These are phyloP conservation scores for Alcis repandata DNA, from an alignment of 2,888 invertebrate species.

Conservation along the genomic window DNA sequence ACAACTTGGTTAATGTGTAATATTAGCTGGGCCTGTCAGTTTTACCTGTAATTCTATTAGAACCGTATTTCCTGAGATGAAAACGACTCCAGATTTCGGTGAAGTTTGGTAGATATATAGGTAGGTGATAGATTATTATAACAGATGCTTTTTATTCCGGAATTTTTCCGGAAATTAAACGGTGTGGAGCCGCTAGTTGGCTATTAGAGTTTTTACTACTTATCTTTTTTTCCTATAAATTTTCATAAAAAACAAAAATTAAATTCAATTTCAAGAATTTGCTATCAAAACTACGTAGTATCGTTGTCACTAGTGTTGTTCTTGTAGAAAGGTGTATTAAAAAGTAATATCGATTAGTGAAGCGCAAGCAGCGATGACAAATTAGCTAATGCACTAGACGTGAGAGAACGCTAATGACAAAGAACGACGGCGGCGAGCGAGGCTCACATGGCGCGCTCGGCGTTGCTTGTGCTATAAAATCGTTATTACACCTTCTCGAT, in stretches of 20 bases:
- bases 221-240: too few species aligned
- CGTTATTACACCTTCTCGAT: not conserved
- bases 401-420: constrained; percentile 80
- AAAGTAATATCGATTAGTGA: constrained; percentile 61
- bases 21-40: too few species aligned
- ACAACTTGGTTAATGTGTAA: not conserved
- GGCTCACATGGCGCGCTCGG: constrained; percentile 67
- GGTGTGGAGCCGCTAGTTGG: too few species aligned
- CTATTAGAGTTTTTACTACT: too few species aligned
- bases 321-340: constrained; percentile 42
- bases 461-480: not conserved
- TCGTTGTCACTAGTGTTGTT: constrained; percentile 2
- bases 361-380: constrained; percentile 71
- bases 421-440: constrained; percentile 62
- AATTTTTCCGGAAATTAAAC: too few species aligned
- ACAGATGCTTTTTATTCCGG: too few species aligned
- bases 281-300: not conserved
- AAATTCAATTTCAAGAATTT: not conserved
- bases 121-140: too few species aligned
- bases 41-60: too few species aligned
- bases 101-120: too few species aligned
- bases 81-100: too few species aligned
- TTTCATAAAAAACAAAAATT: not conserved
- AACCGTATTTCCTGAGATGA: too few species aligned
- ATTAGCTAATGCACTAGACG: constrained; percentile 80